phyloP scores from a whole-genome alignment of 2,888 invertebrate species.

The Galerucella pusilla region DNA sequence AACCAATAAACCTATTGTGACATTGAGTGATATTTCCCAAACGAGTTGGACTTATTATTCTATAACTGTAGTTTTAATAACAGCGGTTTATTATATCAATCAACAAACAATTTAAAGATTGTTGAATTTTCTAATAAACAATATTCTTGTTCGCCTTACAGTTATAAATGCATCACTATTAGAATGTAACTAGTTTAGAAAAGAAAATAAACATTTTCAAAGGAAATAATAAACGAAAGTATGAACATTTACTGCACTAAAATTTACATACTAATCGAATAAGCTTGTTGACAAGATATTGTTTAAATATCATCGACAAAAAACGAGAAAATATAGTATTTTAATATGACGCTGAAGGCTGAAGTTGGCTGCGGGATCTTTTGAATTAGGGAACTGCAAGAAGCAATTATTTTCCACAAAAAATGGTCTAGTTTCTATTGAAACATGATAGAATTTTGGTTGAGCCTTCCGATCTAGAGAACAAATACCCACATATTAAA shows the following conservation, averaged over 20 bases:
- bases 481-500: too few species aligned
- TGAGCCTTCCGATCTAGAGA: too few species aligned
- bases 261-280: not conserved
- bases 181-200: not conserved
- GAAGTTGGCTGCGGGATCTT: too few species aligned
- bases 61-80: not conserved
- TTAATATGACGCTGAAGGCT: too few species aligned
- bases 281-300: not conserved
- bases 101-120: not conserved
- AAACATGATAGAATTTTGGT: too few species aligned
- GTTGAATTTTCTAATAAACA: not conserved
- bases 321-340: not conserved
- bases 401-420: too few species aligned
- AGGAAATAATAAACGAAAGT: not conserved
- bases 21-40: not conserved
- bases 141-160: not conserved
- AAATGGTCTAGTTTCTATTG: too few species aligned
- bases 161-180: not conserved
- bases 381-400: too few species aligned
- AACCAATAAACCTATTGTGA: not conserved
- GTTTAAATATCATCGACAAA: not conserved
- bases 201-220: not conserved
- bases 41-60: not conserved
- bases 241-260: not conserved
- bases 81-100: not conserved